Percentiles rank a stretch among this genome's conserved stretches.
Evolutionary conservation across 2,888 invertebrate genomes (phyloP).

Genomic region (Coleophora flavipennella): DNA sequence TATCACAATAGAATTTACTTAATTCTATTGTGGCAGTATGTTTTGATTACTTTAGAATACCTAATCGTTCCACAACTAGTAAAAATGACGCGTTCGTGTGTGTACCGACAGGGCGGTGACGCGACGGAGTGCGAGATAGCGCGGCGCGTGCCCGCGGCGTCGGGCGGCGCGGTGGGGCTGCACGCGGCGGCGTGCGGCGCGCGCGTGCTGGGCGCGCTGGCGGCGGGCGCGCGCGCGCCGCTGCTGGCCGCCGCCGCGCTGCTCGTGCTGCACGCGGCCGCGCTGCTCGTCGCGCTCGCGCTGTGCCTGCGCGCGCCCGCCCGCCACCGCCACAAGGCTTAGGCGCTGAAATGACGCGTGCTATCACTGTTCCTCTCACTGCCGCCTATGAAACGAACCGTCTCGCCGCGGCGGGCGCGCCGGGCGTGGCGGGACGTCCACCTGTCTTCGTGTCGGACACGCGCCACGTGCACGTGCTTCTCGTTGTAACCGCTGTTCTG

Average conservation of each 20-base stretch:
- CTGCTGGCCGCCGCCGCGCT: constrained; percentile 41
- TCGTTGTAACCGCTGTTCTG: no score
- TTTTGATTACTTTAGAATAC: no score
- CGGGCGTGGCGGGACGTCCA: no score
- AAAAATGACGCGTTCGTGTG: no score
- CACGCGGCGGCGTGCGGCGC: constrained; percentile 36
- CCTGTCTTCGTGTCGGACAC: no score
- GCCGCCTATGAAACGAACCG: no score
- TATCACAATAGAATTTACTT: no score
- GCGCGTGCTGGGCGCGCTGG: constrained; percentile 37
- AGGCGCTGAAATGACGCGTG: constrained; percentile 8
- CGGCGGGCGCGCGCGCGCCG: constrained; percentile 29
- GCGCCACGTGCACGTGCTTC: no score
- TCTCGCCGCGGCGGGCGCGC: no score
- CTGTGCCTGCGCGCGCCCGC: constrained; percentile 47
- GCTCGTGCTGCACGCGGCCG: constrained; percentile 41
- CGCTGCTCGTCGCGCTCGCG: constrained; percentile 51
- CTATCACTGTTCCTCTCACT: constrained; percentile 3
- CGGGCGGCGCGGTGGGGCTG: constrained; percentile 26
- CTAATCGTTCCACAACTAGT: no score
- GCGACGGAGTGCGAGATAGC: constrained; percentile 23
- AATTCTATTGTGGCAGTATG: no score
- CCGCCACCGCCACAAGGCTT: constrained; percentile 42
- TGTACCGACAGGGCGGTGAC: no score
- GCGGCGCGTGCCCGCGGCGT: constrained; percentile 34